Conservation (phyloP, 2,888 invertebrate species). For the Temnothorax unifasciatus region DNA sequence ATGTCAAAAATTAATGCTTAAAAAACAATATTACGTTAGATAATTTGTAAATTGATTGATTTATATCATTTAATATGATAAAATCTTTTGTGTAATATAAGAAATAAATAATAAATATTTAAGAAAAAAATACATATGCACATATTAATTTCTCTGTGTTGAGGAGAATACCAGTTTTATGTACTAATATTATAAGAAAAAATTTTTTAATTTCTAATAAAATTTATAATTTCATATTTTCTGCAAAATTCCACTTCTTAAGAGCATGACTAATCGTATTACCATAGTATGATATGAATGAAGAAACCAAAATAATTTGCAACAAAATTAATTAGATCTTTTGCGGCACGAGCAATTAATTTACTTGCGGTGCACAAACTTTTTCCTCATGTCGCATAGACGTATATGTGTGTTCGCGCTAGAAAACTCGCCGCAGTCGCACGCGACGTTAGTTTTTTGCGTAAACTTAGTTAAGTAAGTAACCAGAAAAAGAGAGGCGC, state of each 20-base stretch:
- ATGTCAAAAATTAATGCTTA: background rate
- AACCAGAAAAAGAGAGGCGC: constrained; percentile 36
- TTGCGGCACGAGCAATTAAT: constrained; percentile 52
- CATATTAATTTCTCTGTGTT: background rate
- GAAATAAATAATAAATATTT: background rate
- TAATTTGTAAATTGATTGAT: background rate
- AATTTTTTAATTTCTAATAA: background rate
- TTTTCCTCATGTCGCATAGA: constrained; percentile 36
- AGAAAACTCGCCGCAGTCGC: constrained; percentile 53
- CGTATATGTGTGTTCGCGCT: constrained; percentile 16
- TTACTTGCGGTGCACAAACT: constrained; percentile 49
- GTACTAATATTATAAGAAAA: background rate
- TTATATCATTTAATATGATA: background rate
- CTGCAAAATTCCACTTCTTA: constrained; percentile 9
- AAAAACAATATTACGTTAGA: background rate
- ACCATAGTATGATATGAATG: background rate
- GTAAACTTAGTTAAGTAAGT: constrained; percentile 54
- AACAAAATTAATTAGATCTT: constrained; percentile 56
- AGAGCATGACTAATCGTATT: background rate
- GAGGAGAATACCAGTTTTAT: background rate
- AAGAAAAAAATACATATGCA: background rate
- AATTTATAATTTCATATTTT: background rate
- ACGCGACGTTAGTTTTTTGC: constrained; percentile 53
- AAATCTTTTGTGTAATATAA: background rate
- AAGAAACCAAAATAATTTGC: constrained; percentile 41